Conservation (phyloP, 2,888 invertebrate genomes). For the Platycheirus rosarum region DNA sequence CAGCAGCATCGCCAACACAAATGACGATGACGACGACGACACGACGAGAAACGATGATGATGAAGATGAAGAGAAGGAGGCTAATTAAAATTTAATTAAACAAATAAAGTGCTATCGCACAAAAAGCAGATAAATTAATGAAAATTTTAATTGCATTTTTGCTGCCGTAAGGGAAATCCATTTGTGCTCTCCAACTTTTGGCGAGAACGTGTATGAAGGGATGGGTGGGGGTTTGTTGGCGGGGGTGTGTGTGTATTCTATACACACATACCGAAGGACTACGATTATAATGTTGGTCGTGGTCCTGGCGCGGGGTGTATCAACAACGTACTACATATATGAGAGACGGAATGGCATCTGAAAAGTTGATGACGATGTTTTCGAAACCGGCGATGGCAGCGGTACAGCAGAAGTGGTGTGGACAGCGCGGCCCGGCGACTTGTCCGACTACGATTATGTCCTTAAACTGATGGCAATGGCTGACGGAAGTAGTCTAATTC, state of each 20-base stretch:
- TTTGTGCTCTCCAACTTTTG: constrained; percentile 63
- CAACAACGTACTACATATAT: constrained; percentile 9
- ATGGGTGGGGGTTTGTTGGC: neutral
- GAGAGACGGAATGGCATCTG: constrained; percentile 45
- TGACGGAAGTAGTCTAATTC: constrained; percentile 40
- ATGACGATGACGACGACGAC: constrained; percentile 8
- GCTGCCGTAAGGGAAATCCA: constrained; percentile 74
- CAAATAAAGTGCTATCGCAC: constrained; percentile 77
- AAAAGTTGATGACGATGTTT: constrained; percentile 65
- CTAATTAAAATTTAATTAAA: constrained; percentile 78
- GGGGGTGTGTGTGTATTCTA: neutral
- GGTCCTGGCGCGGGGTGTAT: neutral
- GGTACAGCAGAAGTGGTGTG: neutral
- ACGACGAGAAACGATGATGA: constrained; percentile 43
- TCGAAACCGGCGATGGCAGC: constrained; percentile 32
- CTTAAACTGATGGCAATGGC: constrained; percentile 44
- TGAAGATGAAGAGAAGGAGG: constrained; percentile 71
- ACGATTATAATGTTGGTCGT: constrained; percentile 16
- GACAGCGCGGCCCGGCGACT: neutral
- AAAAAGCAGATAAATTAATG: constrained; percentile 78
- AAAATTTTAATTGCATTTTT: constrained; percentile 78
- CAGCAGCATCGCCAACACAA: neutral
- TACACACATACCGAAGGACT: constrained; percentile 20
- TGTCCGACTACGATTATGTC: constrained; percentile 50
- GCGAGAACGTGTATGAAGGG: constrained; percentile 12